Evolutionary conservation across 2,797 vertebrate species (phyloP).

Genomic region (Betta splendens): DNA sequence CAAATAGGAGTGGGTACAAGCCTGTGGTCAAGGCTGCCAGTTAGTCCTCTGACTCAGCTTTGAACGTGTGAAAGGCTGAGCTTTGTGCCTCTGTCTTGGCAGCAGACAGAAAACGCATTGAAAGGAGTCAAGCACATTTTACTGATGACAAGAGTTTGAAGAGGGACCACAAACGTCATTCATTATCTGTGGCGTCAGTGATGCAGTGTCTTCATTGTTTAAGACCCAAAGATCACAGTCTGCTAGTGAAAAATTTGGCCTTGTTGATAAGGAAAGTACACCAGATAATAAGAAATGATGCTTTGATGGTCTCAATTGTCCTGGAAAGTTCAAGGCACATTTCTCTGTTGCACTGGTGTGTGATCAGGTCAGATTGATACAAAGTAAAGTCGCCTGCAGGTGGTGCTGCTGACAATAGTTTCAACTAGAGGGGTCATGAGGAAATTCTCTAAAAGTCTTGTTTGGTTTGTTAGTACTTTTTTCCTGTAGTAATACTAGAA

Average conservation of each 20-base stretch:
- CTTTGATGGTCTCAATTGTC: conserved; percentile 13
- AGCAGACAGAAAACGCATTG: conserved; percentile 42
- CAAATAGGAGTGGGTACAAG: conserved; percentile 78
- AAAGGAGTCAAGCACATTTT: conserved; percentile 66
- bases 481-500: not conserved
- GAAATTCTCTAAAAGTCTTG: no score
- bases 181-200: conserved; percentile 33
- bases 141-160: conserved; percentile 48
- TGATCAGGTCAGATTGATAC: not conserved
- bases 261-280: conserved; percentile 67
- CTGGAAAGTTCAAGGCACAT: not conserved
- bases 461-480: not conserved
- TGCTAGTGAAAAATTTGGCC: conserved; percentile 63
- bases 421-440: not conserved
- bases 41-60: conserved; percentile 57
- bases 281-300: conserved; percentile 35
- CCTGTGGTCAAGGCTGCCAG: conserved; percentile 84
- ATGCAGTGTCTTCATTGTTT: conserved; percentile 50
- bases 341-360: conserved; percentile 1
- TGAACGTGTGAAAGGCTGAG: conserved; percentile 24
- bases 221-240: conserved; percentile 30
- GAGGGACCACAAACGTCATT: conserved; percentile 33
- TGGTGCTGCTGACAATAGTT: conserved; percentile 63
- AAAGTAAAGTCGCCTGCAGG: conserved; percentile 47
- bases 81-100: conserved; percentile 36